These are phyloP conservation scores for Desmophyllum pertusum DNA, from an alignment of 92 coral and sea anemone genomes.

Conservation along the genomic window DNA sequence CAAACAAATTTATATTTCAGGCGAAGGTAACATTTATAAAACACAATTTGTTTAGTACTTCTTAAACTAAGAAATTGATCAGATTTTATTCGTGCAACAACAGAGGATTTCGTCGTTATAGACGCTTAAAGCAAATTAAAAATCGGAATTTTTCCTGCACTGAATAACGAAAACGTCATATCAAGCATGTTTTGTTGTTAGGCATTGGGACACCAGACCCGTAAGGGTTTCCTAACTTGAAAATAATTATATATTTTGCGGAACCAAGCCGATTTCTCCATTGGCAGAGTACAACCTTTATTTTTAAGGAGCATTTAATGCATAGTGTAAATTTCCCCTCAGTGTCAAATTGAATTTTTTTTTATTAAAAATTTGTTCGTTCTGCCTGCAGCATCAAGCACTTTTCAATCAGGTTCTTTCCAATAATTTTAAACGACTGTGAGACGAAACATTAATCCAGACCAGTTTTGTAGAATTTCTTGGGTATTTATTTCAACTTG, in stretches of 20 bases:
- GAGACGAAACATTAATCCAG: background rate
- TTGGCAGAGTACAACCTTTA: too few species aligned
- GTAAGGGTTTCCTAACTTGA: background rate
- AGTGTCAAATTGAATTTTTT: background rate
- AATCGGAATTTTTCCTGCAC: background rate
- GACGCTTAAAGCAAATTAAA: background rate
- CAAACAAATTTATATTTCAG: background rate
- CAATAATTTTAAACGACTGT: background rate
- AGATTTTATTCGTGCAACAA: background rate
- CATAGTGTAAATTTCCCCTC: background rate
- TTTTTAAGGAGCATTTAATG: background rate
- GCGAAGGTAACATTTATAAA: background rate
- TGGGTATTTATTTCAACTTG: background rate
- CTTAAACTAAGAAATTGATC: background rate
- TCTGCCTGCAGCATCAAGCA: background rate
- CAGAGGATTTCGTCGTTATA: background rate
- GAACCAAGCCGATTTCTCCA: background rate
- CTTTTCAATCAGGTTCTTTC: background rate
- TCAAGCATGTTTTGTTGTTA: too few species aligned
- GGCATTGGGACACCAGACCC: too few species aligned
- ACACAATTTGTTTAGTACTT: background rate
- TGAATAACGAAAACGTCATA: background rate
- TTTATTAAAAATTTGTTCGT: background rate
- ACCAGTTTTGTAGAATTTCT: background rate
- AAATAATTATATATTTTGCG: background rate